Base-by-base conservation (phyloP, 2,113 vertebrate genomes). In the Jacana jacana region DNA sequence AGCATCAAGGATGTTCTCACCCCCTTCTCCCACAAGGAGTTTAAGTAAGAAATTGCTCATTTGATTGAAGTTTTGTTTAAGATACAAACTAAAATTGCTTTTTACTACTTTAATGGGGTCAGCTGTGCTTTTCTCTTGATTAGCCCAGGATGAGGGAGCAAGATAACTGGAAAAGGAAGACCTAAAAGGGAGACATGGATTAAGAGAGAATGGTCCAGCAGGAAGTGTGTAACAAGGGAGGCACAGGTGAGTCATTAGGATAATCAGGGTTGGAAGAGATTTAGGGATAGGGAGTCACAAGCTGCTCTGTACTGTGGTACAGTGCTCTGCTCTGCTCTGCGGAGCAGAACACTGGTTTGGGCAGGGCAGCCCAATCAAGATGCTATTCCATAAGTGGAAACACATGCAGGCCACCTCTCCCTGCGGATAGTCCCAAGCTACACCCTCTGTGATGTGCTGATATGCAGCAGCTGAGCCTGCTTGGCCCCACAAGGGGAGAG, bases 191-290 rank as follows among this genome's bases (percentile, higher is more conserved):
- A 52, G 4, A 76, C 49, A 31, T 1, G 0, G 14, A 68, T 33
- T 65, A 71, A 80, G 51, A 61, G 17, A 6, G 11, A 9, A 24
- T 6, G 30, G 33, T 63, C 40, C 25, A 51, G 35, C 11, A 42
- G 33, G 17, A 46, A 40, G 8, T 37, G 7, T 31, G 9, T 42
- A 58, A 40, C n/a, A 58, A n/a, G 40, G 23, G 60, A 84, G 16
- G 12, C 16, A 31, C 0, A 1, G 40, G 9, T 2, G 4, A 90
- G 19, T 4, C 16, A 8, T n/a, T 42, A 58, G 64, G n/a, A 66
- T 37, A 6, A 31, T 11, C 72, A 33, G 3, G 7, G 4, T 3
- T 68, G 24, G 27, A 87, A 63, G 23, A 30, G 3, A 37, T 63
- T 76, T 87, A 14, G 12, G 42, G 10, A 27, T 7, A 48, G 25